Conservation (phyloP, 2,797 vertebrate genomes). For the Pempheris klunzingeri region DNA sequence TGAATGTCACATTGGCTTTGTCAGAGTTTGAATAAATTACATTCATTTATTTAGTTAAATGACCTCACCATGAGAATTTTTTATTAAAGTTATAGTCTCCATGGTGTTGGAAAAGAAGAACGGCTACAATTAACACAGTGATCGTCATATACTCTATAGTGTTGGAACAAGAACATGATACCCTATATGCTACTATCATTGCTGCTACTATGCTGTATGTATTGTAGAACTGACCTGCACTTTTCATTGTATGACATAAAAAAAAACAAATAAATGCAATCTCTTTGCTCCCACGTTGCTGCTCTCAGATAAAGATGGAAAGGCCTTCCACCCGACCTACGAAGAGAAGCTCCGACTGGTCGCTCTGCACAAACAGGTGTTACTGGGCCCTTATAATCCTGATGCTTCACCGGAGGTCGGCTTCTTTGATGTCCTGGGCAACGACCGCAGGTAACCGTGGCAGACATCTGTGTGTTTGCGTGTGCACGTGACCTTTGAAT, state of each 20-base stretch:
- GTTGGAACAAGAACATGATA: neutral
- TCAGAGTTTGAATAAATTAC: too few species aligned
- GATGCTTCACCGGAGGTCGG: slow-evolving; percentile 97
- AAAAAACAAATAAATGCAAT: slow-evolving; percentile 6
- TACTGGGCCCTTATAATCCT: slow-evolving; percentile 95
- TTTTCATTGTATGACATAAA: neutral
- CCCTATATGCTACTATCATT: neutral
- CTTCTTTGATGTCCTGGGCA: slow-evolving; percentile 98
- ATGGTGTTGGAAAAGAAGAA: neutral
- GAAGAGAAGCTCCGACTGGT: slow-evolving; percentile 98
- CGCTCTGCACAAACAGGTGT: slow-evolving; percentile 95
- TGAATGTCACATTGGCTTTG: neutral
- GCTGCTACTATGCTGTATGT: neutral
- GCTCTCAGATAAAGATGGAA: slow-evolving; percentile 95
- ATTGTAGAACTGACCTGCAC: neutral
- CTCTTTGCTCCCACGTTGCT: slow-evolving; percentile 12
- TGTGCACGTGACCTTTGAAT: slow-evolving; percentile 29
- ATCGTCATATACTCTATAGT: neutral
- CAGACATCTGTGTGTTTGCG: neutral
- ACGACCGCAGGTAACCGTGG: slow-evolving; percentile 93
- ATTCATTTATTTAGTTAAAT: too few species aligned
- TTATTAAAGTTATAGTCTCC: neutral
- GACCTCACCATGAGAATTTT: too few species aligned
- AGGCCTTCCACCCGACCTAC: slow-evolving; percentile 98
- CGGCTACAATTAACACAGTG: neutral